These are phyloP conservation scores for Anneissia japonica DNA, from an alignment of 35 echinoderm and acorn worm genomes.

Conservation along the genomic window DNA sequence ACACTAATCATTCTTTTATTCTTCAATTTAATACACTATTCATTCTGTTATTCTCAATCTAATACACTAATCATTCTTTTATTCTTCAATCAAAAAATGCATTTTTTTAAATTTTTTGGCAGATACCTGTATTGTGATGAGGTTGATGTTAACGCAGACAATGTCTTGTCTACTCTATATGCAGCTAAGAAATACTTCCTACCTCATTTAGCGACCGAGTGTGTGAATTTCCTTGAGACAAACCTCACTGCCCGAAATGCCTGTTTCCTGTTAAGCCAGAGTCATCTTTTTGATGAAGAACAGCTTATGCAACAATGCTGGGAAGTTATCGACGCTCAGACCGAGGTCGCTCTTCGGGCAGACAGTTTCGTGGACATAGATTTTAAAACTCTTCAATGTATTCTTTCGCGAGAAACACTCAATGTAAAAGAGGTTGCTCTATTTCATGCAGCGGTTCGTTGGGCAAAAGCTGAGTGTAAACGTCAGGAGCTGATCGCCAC, in stretches of 20 bases:
- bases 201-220: constrained; percentile 79
- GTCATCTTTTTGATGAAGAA: constrained; percentile 89
- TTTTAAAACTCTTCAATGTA: constrained; percentile 62
- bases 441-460: constrained; percentile 67
- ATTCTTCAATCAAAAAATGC: not conserved
- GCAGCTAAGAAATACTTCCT: constrained; percentile 97
- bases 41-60: too few species aligned
- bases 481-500: constrained; percentile 52
- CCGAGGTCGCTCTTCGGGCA: constrained; percentile 80
- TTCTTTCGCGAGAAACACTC: constrained; percentile 81
- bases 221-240: constrained; percentile 82
- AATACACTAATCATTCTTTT: not conserved
- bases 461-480: constrained; percentile 84
- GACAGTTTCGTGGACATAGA: constrained; percentile 96
- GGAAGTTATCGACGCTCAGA: constrained; percentile 96
- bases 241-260: constrained; percentile 89
- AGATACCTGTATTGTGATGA: constrained; percentile 99
- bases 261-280: constrained; percentile 83
- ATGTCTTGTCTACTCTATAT: constrained; percentile 90
- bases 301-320: constrained; percentile 93
- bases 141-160: constrained; percentile 85
- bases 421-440: constrained; percentile 96
- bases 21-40: too few species aligned
- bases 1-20: not conserved
- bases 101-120: constrained; percentile 7